Evolutionary conservation across 2,797 vertebrate species (phyloP), one percentile per base, ranked within the genome.

Genomic region (Myripristis murdjan): DNA sequence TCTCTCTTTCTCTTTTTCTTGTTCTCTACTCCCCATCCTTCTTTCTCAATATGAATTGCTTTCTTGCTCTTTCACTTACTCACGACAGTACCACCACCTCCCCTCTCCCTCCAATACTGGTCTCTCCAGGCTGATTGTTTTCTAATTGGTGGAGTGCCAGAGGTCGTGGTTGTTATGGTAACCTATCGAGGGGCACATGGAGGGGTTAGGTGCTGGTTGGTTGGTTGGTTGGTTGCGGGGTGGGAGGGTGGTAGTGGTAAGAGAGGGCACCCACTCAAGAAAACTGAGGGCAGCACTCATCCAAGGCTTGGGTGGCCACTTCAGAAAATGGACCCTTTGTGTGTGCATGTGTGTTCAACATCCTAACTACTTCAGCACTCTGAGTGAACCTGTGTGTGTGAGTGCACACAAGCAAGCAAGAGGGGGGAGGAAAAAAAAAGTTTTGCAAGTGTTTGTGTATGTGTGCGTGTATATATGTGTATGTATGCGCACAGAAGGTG

Each of bases 101-200:
- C 67, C 67, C n/a, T 51, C 77, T 83, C 74, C 35, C 83, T 82
- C 78, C 81, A 60, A 75, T 79, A 88, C 74, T 57, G 51, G 28
- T 83, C 78, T 89, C 82, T 88, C 77, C 82, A 83, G 76, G 77
- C 76, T 94, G 92, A 95, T 94, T 94, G 90, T 92, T 91, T 94
- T 93, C 90, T 94, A 95, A 95, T 94, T 94, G 93, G 92, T 89
- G 79, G 87, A 91, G 90, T 85, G 90, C 93, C 80, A 89, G 91
- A 92, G 93, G 91, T 90, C 64, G 79, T 86, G 89, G 93, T 94
- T 95, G 93, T 93, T 94, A 93, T 94, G 92, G 90, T 91, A 91
- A 94, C 91, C 88, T 85, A 47, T 78, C 53, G 54, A 74, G 81
- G 86, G 87, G 86, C 82, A 88, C 82, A 87, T 84, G 82, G 84